Evolutionary conservation across 2,113 vertebrate genomes (phyloP), one percentile per base, ranked within the genome.

Genomic region (Ciconia stormi): DNA sequence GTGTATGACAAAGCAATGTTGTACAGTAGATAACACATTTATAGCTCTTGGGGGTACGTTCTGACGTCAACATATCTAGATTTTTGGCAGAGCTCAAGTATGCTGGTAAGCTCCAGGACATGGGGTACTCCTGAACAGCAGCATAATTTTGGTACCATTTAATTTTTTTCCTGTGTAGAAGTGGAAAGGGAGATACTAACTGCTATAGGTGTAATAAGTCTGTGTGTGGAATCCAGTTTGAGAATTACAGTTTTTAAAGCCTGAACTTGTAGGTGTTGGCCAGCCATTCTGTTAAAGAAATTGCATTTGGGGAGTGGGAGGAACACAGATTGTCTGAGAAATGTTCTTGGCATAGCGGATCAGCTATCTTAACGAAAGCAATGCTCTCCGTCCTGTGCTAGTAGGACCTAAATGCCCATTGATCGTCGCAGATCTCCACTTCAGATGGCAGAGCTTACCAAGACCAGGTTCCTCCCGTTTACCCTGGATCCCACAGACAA

Each of bases 61-160:
- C n/a, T 46, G 72, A 69, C 66, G 36, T 55, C n/a, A 50, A 2
- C 14, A 4, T 9, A 6, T 1, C 9, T 14, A 3, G 29, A 3
- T 20, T 71, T 73, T 27, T 32, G 55, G 40, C 65, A 29, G 47
- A 52, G 61, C 66, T 67, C n/a, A 6, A 7, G 47, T 12, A 4
- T 67, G 40, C 66, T 67, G 52, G 32, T 56, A 16, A 36, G 56
- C n/a, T 52, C 26, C 23, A 19, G 71, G 40, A 20, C 8, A 2
- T 7, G 18, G 76, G 25, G 13, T 19, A 1, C 17, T 10, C 11
- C 4, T 38, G 32, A 85, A 34, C 0, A 2, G 16, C 1, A 1
- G 5, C 44, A 3, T 42, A 5, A 14, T 40, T 19, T 61, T 36
- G 13, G 42, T 22, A 36, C 3, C 7, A 7, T 9, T 78, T 58